Conservation (phyloP, 2,113 vertebrate genomes). For the Hippocampus abdominalis region DNA sequence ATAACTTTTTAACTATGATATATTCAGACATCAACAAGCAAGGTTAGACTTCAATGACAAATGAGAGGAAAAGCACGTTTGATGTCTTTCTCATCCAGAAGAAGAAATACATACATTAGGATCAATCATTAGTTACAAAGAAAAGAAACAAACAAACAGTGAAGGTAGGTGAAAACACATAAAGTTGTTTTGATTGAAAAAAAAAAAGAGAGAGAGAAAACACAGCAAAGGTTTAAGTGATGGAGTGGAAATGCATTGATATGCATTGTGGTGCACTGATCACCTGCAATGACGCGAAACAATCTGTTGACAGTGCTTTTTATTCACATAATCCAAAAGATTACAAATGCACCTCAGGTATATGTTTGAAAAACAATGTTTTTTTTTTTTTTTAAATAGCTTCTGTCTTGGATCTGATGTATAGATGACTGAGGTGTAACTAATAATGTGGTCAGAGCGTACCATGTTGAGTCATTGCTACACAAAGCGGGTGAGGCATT, state of each 20-base stretch:
- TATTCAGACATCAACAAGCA: background rate
- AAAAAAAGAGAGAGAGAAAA: slow-evolving; percentile 1
- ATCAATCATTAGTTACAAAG: background rate
- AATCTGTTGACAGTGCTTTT: background rate
- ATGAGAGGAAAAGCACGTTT: slow-evolving; percentile 2
- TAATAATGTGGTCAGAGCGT: background rate
- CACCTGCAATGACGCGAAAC: slow-evolving; percentile 48
- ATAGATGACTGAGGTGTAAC: background rate
- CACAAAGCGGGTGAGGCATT: background rate
- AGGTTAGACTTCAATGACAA: background rate
- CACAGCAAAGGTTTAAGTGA: slow-evolving; percentile 58
- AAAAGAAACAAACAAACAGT: slow-evolving; percentile 10
- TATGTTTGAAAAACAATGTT: too few relatives aligned
- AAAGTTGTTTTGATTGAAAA: slow-evolving; percentile 34
- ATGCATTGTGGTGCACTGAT: slow-evolving; percentile 71
- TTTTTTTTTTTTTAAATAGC: background rate
- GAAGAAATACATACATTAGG: background rate
- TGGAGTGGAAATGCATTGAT: slow-evolving; percentile 67
- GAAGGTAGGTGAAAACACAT: slow-evolving; percentile 42
- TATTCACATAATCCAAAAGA: background rate
- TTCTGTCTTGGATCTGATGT: background rate
- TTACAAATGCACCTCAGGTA: background rate
- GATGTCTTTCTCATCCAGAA: slow-evolving; percentile 8
- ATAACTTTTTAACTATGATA: too few relatives aligned
- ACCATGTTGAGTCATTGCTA: background rate